These are phyloP conservation scores for Philereme vetulata DNA, from an alignment of 2,888 invertebrate genomes.

Conservation along the genomic window DNA sequence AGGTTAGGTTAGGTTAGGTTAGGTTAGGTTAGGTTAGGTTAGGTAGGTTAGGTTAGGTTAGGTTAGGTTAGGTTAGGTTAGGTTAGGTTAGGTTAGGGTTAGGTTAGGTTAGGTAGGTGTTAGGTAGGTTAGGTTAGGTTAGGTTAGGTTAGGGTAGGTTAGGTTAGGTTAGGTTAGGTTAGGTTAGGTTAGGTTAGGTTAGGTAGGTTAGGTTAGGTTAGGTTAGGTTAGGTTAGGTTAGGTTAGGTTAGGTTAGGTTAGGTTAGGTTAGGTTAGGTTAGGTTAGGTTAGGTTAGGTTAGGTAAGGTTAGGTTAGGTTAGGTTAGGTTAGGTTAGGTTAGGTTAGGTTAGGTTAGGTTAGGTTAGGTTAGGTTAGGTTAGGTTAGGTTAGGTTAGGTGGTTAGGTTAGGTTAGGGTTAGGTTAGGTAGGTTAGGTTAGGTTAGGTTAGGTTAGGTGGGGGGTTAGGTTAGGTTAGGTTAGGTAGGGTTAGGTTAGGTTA, in stretches of 20 bases:
- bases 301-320: constrained; percentile 13
- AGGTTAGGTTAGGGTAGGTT: too few relatives aligned
- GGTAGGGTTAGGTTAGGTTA: constrained; percentile 12
- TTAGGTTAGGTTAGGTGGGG: too few relatives aligned
- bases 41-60: too few relatives aligned
- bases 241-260: constrained; percentile 13
- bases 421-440: too few relatives aligned
- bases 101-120: constrained; percentile 13
- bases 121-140: constrained; percentile 15
- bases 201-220: too few relatives aligned
- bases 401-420: too few relatives aligned
- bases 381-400: too few relatives aligned
- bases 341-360: constrained; percentile 13
- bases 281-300: constrained; percentile 14
- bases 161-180: constrained; percentile 14
- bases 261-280: constrained; percentile 14
- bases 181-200: constrained; percentile 14
- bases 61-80: constrained; percentile 19
- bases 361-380: constrained; percentile 14
- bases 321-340: constrained; percentile 14
- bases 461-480: too few relatives aligned
- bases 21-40: constrained; percentile 19
- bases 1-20: too few relatives aligned
- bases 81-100: constrained; percentile 18
- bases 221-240: constrained; percentile 5